Percentiles rank a stretch among this genome's conserved stretches.
Conservation (phyloP, 2,888 invertebrate species). For the Pyrgus malvae region DNA sequence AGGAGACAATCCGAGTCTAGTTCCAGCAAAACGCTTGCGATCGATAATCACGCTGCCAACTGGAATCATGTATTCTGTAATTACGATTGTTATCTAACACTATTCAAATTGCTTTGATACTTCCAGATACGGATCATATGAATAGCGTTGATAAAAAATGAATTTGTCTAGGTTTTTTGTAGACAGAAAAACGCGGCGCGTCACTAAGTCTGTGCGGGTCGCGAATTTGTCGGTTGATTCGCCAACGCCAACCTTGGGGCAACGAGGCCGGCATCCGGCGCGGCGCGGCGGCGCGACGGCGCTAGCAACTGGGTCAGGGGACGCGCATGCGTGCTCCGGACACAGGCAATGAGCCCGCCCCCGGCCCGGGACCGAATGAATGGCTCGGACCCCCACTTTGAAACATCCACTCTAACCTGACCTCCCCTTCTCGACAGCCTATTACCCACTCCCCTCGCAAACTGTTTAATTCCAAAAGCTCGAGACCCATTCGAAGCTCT, state of each 20-base stretch:
- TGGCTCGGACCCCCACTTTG: slow-evolving; percentile 62
- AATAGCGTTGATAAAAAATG: slow-evolving; percentile 15
- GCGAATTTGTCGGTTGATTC: slow-evolving; percentile 68
- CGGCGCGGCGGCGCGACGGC: slow-evolving; percentile 40
- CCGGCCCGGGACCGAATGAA: slow-evolving; percentile 68
- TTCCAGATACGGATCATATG: slow-evolving; percentile 12
- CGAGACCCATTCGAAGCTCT: slow-evolving; percentile 42
- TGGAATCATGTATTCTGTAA: not conserved
- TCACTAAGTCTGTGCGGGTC: slow-evolving; percentile 65
- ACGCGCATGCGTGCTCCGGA: slow-evolving; percentile 76
- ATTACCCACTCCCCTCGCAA: slow-evolving; percentile 37
- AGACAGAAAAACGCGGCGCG: slow-evolving; percentile 50
- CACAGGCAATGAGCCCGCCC: slow-evolving; percentile 76
- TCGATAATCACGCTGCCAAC: slow-evolving; percentile 11
- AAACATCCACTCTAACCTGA: slow-evolving; percentile 50
- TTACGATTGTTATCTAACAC: slow-evolving; percentile 21
- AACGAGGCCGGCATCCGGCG: slow-evolving; percentile 64
- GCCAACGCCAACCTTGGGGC: slow-evolving; percentile 75
- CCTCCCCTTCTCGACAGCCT: slow-evolving; percentile 57
- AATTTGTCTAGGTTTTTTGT: slow-evolving; percentile 33
- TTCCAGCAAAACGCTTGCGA: slow-evolving; percentile 13
- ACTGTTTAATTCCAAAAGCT: slow-evolving; percentile 36
- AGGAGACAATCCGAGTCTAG: not conserved
- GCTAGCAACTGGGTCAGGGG: slow-evolving; percentile 72
- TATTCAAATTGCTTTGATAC: slow-evolving; percentile 9